Evolutionary conservation across 2,797 vertebrate genomes (phyloP), one percentile per base, ranked within the genome.

Genomic region (Cossypha niveicapilla): DNA sequence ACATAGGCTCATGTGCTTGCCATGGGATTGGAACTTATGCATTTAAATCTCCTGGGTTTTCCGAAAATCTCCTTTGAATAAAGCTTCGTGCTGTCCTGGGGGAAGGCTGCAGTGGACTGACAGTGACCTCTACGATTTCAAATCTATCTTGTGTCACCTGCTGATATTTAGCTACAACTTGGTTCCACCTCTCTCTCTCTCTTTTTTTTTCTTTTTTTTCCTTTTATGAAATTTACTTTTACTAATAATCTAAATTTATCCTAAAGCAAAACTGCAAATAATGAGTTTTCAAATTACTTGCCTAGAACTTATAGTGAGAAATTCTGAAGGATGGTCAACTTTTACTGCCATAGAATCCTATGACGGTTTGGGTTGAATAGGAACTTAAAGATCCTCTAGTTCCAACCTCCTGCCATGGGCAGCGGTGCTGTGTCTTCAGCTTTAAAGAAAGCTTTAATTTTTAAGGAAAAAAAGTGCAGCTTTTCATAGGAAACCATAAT

Each of bases 1-100:
- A 83, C 4, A 5, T 18, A 76, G 88, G 68, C 89, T 94, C 68
- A 42, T 44, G 66, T 0, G 13, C 76, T 83, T 78, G 54, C 68
- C 78, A 65, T 91, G 76, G 80, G 80, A 92, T 67, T 92, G 93
- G 84, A 90, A 83, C 18, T 90, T 94, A 80, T 17, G 73, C 48
- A 86, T 89, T 92, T 96, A 93, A 90, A 93, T 93, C 91, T 90
- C 82, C 27, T 56, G 41, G 65, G 62, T 82, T 95, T 90, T 78
- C 76, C 0, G 13, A 92, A 86, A 92, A 92, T 87, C 94, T 74
- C 30, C 88, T 95, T 95, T 90, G 60, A 70, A 53, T 84, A 94
- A 86, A 91, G 37, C 92, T 94, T 72, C 44, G 8, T 0, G 2
- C 34, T 84, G 72, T 75, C 76, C 61, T 3, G 3, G 44, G 13